These are phyloP conservation scores for Solenopsis invicta DNA, from an alignment of 1,140 invertebrate species.

Conservation along the genomic window DNA sequence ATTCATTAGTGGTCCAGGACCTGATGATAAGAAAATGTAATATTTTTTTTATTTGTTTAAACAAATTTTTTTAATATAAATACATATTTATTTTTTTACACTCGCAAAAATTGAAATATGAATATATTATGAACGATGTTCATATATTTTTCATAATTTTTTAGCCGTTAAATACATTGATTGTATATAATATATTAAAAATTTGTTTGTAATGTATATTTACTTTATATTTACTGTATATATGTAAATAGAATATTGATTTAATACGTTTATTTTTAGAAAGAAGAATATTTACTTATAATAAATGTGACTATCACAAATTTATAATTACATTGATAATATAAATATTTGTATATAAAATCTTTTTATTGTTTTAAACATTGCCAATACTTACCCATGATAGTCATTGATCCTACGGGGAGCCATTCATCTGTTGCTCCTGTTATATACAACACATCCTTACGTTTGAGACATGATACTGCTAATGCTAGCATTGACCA, in stretches of 20 bases:
- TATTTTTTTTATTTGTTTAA: neutral
- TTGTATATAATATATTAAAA: too few species aligned
- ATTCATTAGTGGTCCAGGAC: conserved; percentile 85
- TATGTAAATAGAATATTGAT: too few species aligned
- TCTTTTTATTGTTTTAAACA: neutral
- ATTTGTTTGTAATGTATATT: too few species aligned
- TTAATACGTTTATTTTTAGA: too few species aligned
- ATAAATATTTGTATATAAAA: neutral
- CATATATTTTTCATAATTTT: too few species aligned
- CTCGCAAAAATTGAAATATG: too few species aligned
- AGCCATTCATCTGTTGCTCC: conserved; percentile 77
- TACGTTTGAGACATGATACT: conserved; percentile 65
- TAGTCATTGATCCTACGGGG: too few species aligned
- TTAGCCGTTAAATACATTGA: too few species aligned
- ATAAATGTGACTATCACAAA: neutral
- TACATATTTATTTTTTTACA: too few species aligned
- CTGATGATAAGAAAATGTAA: conserved; percentile 76
- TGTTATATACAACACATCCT: conserved; percentile 74
- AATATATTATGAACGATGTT: too few species aligned
- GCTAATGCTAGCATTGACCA: conserved; percentile 77
- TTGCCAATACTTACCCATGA: conserved; percentile 76
- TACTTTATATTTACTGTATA: too few species aligned
- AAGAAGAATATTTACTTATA: conserved; percentile 10
- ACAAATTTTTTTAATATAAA: neutral
- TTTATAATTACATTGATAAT: neutral